These are phyloP conservation scores for Prionace glauca DNA, from an alignment of 2,797 vertebrate genomes.

Conservation along the genomic window DNA sequence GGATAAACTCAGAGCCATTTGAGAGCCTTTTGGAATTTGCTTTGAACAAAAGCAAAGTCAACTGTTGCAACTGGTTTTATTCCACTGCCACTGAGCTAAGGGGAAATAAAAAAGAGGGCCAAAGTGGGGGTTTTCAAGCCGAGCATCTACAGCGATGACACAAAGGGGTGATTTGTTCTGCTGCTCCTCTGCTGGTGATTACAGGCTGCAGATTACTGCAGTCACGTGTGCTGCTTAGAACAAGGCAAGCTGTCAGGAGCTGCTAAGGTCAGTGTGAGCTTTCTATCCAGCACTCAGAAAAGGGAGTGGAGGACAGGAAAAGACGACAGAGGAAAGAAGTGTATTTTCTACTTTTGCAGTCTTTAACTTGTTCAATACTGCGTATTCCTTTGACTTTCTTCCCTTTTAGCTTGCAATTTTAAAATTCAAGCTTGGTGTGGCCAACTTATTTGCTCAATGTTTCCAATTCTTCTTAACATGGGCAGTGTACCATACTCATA, in stretches of 20 bases:
- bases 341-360: not conserved
- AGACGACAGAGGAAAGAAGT: not conserved
- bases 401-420: not conserved
- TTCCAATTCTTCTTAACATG: not conserved
- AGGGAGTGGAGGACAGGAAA: not conserved
- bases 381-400: too few species aligned
- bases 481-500: too few species aligned
- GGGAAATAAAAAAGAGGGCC: not conserved
- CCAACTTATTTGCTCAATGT: not conserved
- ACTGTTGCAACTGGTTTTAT: not conserved
- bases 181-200: conserved; percentile 62
- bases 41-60: conserved; percentile 14
- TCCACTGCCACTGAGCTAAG: conserved; percentile 7
- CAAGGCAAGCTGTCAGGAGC: conserved; percentile 66
- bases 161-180: conserved; percentile 67
- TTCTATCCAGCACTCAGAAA: conserved; percentile 41
- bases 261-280: conserved; percentile 61
- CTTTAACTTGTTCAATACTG: not conserved
- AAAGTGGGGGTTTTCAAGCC: not conserved
- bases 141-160: conserved; percentile 49
- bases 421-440: not conserved
- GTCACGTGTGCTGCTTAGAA: conserved; percentile 67
- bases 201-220: conserved; percentile 58
- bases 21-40: not conserved
- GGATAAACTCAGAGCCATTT: not conserved